phyloP scores from a whole-genome alignment of 2,797 vertebrate species.

The Spondyliosoma cantharus region DNA sequence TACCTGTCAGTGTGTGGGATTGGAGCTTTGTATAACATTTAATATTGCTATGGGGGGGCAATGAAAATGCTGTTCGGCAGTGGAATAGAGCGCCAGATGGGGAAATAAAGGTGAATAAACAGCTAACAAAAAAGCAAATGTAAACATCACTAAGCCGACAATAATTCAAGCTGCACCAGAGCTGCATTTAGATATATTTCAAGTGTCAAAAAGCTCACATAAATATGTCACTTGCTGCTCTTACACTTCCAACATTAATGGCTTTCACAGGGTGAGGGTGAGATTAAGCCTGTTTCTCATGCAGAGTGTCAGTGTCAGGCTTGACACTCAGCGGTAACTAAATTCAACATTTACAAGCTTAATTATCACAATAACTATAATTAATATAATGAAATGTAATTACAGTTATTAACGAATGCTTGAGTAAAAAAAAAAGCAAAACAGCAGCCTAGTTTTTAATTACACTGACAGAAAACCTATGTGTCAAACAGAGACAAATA shows the following conservation, averaged over 20 bases:
- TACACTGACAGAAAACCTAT: conserved; percentile 15
- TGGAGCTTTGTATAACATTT: conserved; percentile 33
- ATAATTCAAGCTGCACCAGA: neutral
- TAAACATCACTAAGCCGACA: neutral
- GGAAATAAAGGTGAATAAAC: neutral
- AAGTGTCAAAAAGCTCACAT: conserved; percentile 1
- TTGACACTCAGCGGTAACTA: neutral
- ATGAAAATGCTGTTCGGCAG: conserved; percentile 13
- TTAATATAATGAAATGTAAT: conserved; percentile 52
- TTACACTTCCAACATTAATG: conserved; percentile 21
- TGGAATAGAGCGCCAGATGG: neutral
- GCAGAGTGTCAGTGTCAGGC: conserved; percentile 16
- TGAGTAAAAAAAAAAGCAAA: conserved; percentile 17
- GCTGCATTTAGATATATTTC: neutral
- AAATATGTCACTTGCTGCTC: conserved; percentile 9
- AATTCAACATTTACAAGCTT: conserved; percentile 44
- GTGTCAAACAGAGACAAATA: conserved; percentile 17
- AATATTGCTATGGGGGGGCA: conserved; percentile 14
- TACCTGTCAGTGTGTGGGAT: conserved; percentile 49
- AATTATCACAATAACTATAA: conserved; percentile 53
- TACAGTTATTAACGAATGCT: conserved; percentile 45
- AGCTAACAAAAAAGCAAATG: neutral
- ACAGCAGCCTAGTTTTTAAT: conserved; percentile 30
- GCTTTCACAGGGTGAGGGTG: neutral
- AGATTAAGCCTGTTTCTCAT: neutral